Conservation (phyloP, 2,888 invertebrate genomes). For the Helobdella robusta region DNA sequence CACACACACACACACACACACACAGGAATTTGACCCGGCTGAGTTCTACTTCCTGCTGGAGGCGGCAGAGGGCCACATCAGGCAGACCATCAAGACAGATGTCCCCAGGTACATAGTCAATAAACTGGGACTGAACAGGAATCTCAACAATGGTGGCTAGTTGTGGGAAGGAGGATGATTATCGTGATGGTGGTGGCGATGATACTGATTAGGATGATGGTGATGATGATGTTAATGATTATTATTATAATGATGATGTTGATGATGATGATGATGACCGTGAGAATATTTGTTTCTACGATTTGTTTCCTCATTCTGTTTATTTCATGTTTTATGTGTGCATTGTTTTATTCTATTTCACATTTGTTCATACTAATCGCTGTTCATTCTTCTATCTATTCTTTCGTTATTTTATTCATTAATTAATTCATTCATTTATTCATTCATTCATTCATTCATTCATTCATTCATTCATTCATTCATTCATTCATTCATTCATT, state of each 20-base stretch:
- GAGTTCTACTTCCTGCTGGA: constrained; percentile 93
- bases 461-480: no score
- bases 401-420: no score
- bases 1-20: no score
- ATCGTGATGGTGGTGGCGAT: background rate
- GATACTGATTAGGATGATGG: no score
- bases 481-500: no score
- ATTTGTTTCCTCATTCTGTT: background rate
- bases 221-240: no score
- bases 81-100: constrained; percentile 69
- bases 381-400: no score
- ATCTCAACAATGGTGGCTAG: constrained; percentile 68
- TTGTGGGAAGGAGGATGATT: no score
- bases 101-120: constrained; percentile 96
- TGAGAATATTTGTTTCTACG: background rate
- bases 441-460: no score
- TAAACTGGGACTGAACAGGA: constrained; percentile 86
- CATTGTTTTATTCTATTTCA: background rate
- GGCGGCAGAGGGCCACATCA: constrained; percentile 64
- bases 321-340: background rate
- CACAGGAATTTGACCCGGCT: constrained; percentile 90
- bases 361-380: no score
- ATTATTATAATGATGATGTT: background rate
- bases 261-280: background rate
- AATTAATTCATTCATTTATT: no score